These are phyloP conservation scores for Vespertilio murinus DNA, from an alignment of 2,797 vertebrate species.

Conservation along the genomic window DNA sequence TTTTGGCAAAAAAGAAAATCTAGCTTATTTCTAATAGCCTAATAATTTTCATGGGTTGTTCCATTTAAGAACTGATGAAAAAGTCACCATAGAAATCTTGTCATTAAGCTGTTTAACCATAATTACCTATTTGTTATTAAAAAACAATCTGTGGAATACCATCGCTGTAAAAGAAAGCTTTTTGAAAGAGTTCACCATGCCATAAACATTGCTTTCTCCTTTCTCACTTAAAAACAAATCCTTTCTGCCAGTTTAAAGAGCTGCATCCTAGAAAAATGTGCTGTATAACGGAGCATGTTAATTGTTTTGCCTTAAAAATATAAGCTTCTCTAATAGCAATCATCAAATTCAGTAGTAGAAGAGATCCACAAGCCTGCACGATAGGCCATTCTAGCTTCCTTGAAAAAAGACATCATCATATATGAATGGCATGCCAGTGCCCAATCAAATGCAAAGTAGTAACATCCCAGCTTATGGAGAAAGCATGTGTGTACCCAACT, in stretches of 20 bases:
- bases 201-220: background rate
- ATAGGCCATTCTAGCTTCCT: background rate
- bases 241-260: conserved; percentile 8
- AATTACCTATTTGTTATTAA: conserved; percentile 7
- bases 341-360: background rate
- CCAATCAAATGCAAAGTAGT: background rate
- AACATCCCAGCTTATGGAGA: background rate
- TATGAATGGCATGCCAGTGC: background rate
- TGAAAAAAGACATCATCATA: background rate
- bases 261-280: background rate
- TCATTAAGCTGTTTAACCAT: background rate
- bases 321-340: background rate
- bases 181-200: background rate
- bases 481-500: background rate
- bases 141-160: background rate
- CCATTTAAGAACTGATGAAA: conserved; percentile 38
- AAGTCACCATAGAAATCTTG: background rate
- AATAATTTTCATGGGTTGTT: conserved; percentile 53
- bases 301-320: conserved; percentile 13
- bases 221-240: conserved; percentile 41
- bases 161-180: conserved; percentile 8
- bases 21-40: conserved; percentile 60
- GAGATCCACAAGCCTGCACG: background rate
- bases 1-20: conserved; percentile 61
- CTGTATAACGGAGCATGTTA: background rate